Evolutionary conservation across 2,888 invertebrate genomes (phyloP).

Genomic region (Mesorhabditis spiculigera): DNA sequence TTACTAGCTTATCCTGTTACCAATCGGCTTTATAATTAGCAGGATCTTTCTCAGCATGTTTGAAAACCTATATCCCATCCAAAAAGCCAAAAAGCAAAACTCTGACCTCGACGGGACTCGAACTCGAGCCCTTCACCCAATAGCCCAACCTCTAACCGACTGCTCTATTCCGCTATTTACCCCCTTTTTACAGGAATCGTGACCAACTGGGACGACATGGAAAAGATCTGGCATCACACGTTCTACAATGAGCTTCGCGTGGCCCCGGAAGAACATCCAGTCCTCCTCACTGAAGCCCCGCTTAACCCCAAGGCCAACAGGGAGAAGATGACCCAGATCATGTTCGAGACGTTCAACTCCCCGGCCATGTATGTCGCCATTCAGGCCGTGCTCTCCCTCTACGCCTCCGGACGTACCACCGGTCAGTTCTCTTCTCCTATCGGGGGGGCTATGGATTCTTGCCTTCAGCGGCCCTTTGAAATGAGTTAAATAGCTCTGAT

Average conservation of each 20-base stretch:
- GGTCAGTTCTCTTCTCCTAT: slow-evolving; percentile 17
- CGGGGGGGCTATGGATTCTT: too few relatives aligned
- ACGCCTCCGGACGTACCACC: slow-evolving; percentile 69
- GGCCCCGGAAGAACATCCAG: slow-evolving; percentile 89
- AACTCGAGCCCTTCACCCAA: too few relatives aligned
- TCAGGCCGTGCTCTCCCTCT: slow-evolving; percentile 85
- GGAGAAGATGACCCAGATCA: slow-evolving; percentile 87
- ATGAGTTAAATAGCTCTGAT: too few relatives aligned
- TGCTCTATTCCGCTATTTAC: slow-evolving; percentile 73
- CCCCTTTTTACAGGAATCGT: slow-evolving; percentile 93
- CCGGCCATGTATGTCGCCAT: slow-evolving; percentile 80
- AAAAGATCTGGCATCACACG: slow-evolving; percentile 97
- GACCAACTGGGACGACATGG: slow-evolving; percentile 97
- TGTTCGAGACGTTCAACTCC: slow-evolving; percentile 75
- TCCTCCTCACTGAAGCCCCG: slow-evolving; percentile 85
- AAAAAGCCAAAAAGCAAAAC: too few relatives aligned
- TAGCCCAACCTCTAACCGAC: too few relatives aligned
- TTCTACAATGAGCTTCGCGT: slow-evolving; percentile 96
- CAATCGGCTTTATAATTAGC: too few relatives aligned
- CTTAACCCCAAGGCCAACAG: slow-evolving; percentile 90
- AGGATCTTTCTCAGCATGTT: too few relatives aligned
- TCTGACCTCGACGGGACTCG: too few relatives aligned
- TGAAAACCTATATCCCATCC: too few relatives aligned
- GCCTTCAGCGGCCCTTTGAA: too few relatives aligned
- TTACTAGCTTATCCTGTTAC: too few relatives aligned